Conservation (phyloP, 2,113 vertebrate species). For the Phaethon lepturus region DNA sequence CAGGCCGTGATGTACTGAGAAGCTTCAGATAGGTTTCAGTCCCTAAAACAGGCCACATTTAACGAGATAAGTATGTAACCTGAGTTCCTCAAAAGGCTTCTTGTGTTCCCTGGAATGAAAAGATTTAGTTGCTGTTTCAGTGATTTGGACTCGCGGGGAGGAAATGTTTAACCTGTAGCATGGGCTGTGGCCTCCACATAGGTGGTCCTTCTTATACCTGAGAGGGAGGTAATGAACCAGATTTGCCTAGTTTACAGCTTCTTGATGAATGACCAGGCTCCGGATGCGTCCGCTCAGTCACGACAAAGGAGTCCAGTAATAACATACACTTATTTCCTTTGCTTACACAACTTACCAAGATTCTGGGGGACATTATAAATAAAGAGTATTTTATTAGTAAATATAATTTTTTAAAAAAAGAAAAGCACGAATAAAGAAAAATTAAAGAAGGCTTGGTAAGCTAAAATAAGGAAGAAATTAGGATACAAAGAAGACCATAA, state of each 20-base stretch:
- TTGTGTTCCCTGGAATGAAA: neutral
- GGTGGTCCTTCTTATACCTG: neutral
- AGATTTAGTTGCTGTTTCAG: neutral
- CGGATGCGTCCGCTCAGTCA: neutral
- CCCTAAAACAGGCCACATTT: neutral
- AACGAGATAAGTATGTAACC: neutral
- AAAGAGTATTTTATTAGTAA: neutral
- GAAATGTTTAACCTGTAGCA: neutral
- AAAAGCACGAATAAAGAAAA: neutral
- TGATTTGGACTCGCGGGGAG: neutral
- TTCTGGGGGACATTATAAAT: neutral
- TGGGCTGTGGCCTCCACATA: neutral
- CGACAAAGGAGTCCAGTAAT: neutral
- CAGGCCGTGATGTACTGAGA: neutral
- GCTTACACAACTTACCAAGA: neutral
- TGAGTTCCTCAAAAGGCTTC: neutral
- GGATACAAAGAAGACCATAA: neutral
- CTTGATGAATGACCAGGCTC: neutral
- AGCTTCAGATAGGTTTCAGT: neutral
- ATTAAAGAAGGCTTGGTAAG: neutral
- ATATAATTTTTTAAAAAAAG: neutral
- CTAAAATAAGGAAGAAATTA: neutral
- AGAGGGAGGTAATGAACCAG: neutral
- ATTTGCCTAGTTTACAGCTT: neutral
- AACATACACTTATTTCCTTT: neutral